Conservation (phyloP, 2,888 invertebrate genomes). For the Dichetophora obliterata region DNA sequence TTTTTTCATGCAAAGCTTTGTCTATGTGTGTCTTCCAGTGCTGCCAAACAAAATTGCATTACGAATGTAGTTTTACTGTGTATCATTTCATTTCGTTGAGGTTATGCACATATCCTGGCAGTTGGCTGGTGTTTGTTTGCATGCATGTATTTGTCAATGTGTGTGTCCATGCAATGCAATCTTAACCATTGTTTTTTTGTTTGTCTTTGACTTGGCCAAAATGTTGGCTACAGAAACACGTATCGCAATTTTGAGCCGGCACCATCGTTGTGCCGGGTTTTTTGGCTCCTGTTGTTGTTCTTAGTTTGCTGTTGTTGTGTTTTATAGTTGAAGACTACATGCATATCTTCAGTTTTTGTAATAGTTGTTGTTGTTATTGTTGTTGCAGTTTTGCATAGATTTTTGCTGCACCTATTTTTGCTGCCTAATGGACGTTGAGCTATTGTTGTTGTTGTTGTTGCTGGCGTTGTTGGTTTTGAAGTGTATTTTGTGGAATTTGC, state of each 20-base stretch:
- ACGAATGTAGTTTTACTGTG: slow-evolving; percentile 15
- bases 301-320: too few species aligned
- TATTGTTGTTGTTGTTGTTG: too few species aligned
- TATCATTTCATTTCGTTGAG: slow-evolving; percentile 29
- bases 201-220: not conserved
- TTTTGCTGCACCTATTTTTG: not conserved
- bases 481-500: too few species aligned
- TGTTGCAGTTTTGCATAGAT: not conserved
- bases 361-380: not conserved
- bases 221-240: slow-evolving; percentile 3
- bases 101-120: slow-evolving; percentile 16
- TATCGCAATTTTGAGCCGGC: slow-evolving; percentile 4
- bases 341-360: too few species aligned
- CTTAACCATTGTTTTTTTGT: not conserved
- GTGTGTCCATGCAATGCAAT: not conserved
- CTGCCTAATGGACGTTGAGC: too few species aligned
- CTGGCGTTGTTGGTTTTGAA: too few species aligned
- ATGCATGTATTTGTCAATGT: not conserved
- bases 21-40: not conserved
- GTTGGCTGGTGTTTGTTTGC: not conserved
- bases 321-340: too few species aligned
- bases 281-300: not conserved
- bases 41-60: slow-evolving; percentile 31
- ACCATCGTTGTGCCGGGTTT: not conserved
- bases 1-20: not conserved